phyloP scores from a whole-genome alignment of 2,797 vertebrate genomes.

The Lerista edwardsae region DNA sequence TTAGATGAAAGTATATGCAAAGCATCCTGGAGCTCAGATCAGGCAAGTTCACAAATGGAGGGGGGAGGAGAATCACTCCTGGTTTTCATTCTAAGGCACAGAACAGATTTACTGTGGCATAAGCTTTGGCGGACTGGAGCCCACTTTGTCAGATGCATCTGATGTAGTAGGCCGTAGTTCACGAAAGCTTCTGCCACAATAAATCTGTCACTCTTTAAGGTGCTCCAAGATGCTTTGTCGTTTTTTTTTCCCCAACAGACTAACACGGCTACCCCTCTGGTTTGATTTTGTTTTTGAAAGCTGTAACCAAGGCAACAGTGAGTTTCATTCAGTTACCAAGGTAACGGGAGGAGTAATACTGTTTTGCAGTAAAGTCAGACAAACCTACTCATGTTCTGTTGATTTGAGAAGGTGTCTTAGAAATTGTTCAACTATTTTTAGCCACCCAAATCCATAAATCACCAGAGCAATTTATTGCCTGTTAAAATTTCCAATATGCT shows the following conservation, averaged over 20 bases:
- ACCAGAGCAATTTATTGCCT: slow-evolving; percentile 66
- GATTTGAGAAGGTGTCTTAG: slow-evolving; percentile 73
- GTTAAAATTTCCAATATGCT: slow-evolving; percentile 62
- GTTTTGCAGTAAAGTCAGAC: slow-evolving; percentile 75
- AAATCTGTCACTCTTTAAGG: not conserved
- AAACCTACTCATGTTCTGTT: slow-evolving; percentile 78
- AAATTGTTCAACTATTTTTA: slow-evolving; percentile 76
- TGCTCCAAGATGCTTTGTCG: not conserved
- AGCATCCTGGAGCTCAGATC: slow-evolving; percentile 17
- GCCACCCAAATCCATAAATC: slow-evolving; percentile 69
- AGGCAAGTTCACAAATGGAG: slow-evolving; percentile 64
- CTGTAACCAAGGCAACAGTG: slow-evolving; percentile 73
- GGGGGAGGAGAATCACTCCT: slow-evolving; percentile 41
- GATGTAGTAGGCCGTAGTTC: not conserved
- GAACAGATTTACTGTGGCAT: not conserved
- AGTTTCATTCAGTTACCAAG: slow-evolving; percentile 76
- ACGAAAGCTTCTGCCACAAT: not conserved
- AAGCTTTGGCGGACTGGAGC: not conserved
- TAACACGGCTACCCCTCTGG: slow-evolving; percentile 1
- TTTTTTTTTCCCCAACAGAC: not conserved
- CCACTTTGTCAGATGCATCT: not conserved
- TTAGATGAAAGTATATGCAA: slow-evolving; percentile 20
- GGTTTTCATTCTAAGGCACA: not conserved
- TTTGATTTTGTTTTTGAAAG: slow-evolving; percentile 65
- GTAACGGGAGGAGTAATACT: slow-evolving; percentile 74